Base-by-base conservation (phyloP, 2,113 vertebrate genomes). In the Elephas maximus region DNA sequence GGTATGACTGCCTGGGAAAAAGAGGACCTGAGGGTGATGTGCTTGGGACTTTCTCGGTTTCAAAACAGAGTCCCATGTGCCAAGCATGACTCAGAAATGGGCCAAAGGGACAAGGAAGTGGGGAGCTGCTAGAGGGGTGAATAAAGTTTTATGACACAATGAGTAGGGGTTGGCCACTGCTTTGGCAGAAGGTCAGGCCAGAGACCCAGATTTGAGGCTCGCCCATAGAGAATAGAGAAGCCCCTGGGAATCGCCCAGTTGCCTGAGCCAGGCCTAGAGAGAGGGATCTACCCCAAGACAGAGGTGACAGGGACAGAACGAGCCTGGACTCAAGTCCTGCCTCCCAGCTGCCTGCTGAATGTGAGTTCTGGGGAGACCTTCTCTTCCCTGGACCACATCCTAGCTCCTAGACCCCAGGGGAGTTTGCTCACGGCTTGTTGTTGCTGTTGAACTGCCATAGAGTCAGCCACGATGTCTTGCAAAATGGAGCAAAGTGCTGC, bases 11-110 rank as follows among this genome's bases (percentile, higher is more conserved):
- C 57, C n/a, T 14, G 18, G 53, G 17, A 51, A 12, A n/a, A 80
- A 30, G 44, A 3, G 26, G 62, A 28, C 1, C 1, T 6, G 0
- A 0, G 1, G 71, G 30, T 37, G 26, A 28, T 28, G 81, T 53
- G n/a, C 60, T 78, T 2, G 0, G 28, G 73, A 62, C 78, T n/a
- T 74, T 26, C 33, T n/a, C 1, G 6, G 45, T 30, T 71, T 82
- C 44, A 87, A 53, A 76, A 63, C 28, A 26, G 63, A 79, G 60
- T 41, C 57, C 14, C 0, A 0, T 33, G 60, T 6, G 9, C 62
- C 12, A 69, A 26, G 69, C 14, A 30, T 10, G 67, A 45, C 85
- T 37, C 78, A 63, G 88, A 62, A 90, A 74, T 4, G 45, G 28
- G 53, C 62, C 78, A 76, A 76, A 67, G 37, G 84, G 45, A 24